Evolutionary conservation across 1,140 invertebrate species (phyloP).

Genomic region (Spodoptera frugiperda): DNA sequence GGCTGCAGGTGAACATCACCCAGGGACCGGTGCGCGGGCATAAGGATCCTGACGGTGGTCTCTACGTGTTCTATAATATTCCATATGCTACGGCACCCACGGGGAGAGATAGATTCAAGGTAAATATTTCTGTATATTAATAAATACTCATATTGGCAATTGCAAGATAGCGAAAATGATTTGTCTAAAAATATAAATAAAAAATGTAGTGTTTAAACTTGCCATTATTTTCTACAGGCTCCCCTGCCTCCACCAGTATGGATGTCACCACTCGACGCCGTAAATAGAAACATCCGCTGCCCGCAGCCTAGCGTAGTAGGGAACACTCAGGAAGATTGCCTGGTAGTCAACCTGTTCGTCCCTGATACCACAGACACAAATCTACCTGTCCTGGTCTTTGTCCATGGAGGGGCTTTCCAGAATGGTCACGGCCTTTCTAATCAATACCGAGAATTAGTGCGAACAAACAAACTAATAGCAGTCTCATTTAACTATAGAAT

Average conservation of each 20-base stretch:
- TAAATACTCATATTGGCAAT: neutral
- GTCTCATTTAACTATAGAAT: conserved; percentile 68
- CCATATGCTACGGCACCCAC: conserved; percentile 65
- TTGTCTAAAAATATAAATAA: too few species aligned
- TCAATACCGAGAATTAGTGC: conserved; percentile 52
- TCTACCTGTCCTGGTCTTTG: conserved; percentile 51
- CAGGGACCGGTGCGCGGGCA: conserved; percentile 60
- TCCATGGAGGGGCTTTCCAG: conserved; percentile 61
- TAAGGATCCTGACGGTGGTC: conserved; percentile 48
- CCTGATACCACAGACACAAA: conserved; percentile 41
- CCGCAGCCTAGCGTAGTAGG: neutral
- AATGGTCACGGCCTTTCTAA: neutral
- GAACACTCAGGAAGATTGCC: conserved; percentile 18
- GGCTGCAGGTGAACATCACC: conserved; percentile 22
- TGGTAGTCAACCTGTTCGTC: conserved; percentile 13
- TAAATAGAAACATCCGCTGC: neutral
- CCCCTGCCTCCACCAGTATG: conserved; percentile 16
- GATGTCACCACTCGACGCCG: neutral
- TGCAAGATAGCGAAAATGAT: too few species aligned
- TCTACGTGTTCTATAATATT: conserved; percentile 59
- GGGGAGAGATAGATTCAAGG: conserved; percentile 62
- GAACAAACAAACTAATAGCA: conserved; percentile 54
- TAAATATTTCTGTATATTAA: conserved; percentile 28
- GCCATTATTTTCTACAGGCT: neutral
- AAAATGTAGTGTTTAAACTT: too few species aligned